Evolutionary conservation across 2,888 invertebrate genomes (phyloP), one percentile per base, ranked within the genome.

Genomic region (Bhutanitis thaidina): DNA sequence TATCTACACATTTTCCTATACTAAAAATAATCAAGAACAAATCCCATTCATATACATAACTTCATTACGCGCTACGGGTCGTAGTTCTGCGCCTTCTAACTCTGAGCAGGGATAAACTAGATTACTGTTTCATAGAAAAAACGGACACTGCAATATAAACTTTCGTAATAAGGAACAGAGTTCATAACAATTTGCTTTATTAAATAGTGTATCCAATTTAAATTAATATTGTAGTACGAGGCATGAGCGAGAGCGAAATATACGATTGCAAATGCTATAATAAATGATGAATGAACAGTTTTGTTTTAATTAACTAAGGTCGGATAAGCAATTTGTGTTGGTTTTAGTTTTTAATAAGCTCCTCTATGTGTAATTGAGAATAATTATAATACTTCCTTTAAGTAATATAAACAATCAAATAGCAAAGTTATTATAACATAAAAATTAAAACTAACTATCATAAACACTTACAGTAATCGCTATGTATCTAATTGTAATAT

Each of bases 61-160:
- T 67, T 69, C 67, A 67, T 67, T 62, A 65, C 60, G 55, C 55
- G 55, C 57, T 58, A 12, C 12, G 34, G 12, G 3, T 1, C 27
- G 61, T 58, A 55, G 60, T 67, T 64, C 66, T 80, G 79, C 80
- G 82, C 76, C 69, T 66, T 53, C 65, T 61, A 61, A 59, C 55
- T 59, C 61, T 60, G 59, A 62, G 60, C 61, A 61, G 66, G 79
- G 80, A 81, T 84, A 70, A 80, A 68, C 65, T 62, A 52, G 59
- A 58, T 62, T 62, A 56, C 14, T 36, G 29, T 45, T 45, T 35
- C 44, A 80, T 70, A 68, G 66, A 61, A 27, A 36, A 36, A 36
- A 3, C 44, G 35, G 45, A 13, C 37, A 59, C 27, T 55, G 60
- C 41, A 78, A 61, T 67, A 53, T 72, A 47, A 55, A 56, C 70